Conservation (phyloP, 2,888 invertebrate genomes). For the Erebia aethiops region DNA sequence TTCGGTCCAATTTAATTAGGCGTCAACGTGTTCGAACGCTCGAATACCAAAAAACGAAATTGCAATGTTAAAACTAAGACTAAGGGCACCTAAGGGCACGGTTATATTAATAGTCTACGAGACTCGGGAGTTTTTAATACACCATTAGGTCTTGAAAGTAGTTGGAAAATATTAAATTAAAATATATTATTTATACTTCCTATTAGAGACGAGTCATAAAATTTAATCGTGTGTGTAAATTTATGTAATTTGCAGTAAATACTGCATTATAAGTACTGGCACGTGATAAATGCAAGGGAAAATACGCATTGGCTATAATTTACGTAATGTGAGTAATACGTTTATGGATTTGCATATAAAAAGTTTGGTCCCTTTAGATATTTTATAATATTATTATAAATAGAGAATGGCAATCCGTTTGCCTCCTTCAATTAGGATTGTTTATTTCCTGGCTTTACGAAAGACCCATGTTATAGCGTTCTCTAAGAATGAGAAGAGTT, state of each 20-base stretch:
- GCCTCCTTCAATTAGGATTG: too few relatives aligned
- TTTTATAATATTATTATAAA: too few relatives aligned
- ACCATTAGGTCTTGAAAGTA: constrained; percentile 26
- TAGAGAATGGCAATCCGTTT: too few relatives aligned
- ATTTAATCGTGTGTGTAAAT: not conserved
- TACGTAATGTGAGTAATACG: not conserved
- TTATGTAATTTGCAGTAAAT: not conserved
- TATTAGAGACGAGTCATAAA: constrained; percentile 5
- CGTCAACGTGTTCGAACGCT: too few relatives aligned
- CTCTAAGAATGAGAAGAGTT: too few relatives aligned
- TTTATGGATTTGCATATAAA: not conserved
- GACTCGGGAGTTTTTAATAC: constrained; percentile 11
- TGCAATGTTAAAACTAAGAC: too few relatives aligned
- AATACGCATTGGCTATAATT: not conserved
- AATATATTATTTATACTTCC: constrained; percentile 29
- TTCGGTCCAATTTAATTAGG: too few relatives aligned
- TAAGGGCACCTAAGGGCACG: too few relatives aligned
- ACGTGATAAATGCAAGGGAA: not conserved
- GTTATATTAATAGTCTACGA: constrained; percentile 7
- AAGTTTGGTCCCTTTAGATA: too few relatives aligned
- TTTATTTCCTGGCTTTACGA: too few relatives aligned
- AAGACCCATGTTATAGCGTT: too few relatives aligned
- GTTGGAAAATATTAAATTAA: constrained; percentile 34
- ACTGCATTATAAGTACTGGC: not conserved
- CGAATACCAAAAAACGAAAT: too few relatives aligned